Conservation (phyloP, 2,888 invertebrate genomes). For the Xestoiulus laeticollis region DNA sequence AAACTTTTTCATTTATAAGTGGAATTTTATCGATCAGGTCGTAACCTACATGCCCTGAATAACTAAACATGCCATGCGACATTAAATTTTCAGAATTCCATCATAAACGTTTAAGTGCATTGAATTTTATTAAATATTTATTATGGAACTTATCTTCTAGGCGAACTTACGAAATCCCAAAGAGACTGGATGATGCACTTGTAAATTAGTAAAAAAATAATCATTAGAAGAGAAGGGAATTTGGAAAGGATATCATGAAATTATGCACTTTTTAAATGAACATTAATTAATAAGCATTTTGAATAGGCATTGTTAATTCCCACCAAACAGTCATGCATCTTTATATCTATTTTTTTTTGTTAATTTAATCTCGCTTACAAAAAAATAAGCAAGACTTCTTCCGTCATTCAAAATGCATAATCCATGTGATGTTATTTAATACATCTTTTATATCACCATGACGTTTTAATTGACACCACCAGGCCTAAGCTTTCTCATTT, state of each 20-base stretch:
- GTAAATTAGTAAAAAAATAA: not conserved
- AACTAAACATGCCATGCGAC: not conserved
- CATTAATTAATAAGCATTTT: not conserved
- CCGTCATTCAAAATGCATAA: not conserved
- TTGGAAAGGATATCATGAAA: not conserved
- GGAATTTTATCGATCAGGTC: not conserved
- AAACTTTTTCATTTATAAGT: not conserved
- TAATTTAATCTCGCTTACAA: not conserved
- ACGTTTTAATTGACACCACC: not conserved
- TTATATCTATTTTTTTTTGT: not conserved
- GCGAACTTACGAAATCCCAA: not conserved
- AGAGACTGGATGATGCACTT: not conserved
- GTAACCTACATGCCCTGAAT: constrained; percentile 14
- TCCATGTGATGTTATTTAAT: not conserved
- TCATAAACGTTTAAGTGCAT: constrained; percentile 6
- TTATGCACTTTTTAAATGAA: not conserved
- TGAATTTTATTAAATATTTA: constrained; percentile 15
- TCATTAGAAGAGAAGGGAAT: not conserved
- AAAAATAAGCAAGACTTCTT: not conserved
- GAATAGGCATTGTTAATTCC: not conserved
- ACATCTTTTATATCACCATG: not conserved
- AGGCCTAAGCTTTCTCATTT: not conserved
- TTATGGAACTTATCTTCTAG: not conserved
- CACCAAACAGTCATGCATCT: not conserved
- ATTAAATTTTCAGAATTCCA: constrained; percentile 37